Evolutionary conservation across 2,113 vertebrate genomes (phyloP).

Genomic region (Ia io): DNA sequence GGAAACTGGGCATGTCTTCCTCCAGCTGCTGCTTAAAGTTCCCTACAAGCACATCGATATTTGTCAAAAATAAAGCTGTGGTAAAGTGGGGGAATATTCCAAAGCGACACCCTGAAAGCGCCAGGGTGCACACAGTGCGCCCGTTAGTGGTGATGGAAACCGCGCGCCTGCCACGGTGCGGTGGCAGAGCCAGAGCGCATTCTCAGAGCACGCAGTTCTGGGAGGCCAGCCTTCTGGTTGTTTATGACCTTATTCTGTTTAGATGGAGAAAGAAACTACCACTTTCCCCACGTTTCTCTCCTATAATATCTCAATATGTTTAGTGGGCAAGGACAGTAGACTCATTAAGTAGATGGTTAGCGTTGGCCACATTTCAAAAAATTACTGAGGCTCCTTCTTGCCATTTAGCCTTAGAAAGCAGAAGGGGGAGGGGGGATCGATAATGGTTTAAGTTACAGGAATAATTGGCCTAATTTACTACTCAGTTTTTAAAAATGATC

Average conservation of each 20-base stretch:
- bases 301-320: constrained; percentile 39
- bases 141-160: not conserved
- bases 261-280: constrained; percentile 37
- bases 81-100: not conserved
- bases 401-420: not conserved
- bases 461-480: constrained; percentile 18
- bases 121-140: not conserved
- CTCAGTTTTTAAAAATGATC: not conserved
- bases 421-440: not conserved
- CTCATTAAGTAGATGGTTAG: constrained; percentile 44
- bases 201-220: not conserved
- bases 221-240: constrained; percentile 17
- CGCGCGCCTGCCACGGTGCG: not conserved
- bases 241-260: constrained; percentile 39
- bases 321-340: not conserved
- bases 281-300: constrained; percentile 17
- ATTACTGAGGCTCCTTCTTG: not conserved
- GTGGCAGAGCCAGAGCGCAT: constrained; percentile 19
- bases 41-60: not conserved
- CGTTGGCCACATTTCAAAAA: constrained; percentile 15
- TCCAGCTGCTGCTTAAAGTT: constrained; percentile 56
- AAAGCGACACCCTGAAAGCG: not conserved
- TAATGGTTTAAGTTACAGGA: constrained; percentile 22
- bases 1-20: constrained; percentile 40
- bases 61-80: constrained; percentile 14